These are phyloP conservation scores for Tetragonisca angustula DNA, from an alignment of 2,888 invertebrate species.

Conservation along the genomic window DNA sequence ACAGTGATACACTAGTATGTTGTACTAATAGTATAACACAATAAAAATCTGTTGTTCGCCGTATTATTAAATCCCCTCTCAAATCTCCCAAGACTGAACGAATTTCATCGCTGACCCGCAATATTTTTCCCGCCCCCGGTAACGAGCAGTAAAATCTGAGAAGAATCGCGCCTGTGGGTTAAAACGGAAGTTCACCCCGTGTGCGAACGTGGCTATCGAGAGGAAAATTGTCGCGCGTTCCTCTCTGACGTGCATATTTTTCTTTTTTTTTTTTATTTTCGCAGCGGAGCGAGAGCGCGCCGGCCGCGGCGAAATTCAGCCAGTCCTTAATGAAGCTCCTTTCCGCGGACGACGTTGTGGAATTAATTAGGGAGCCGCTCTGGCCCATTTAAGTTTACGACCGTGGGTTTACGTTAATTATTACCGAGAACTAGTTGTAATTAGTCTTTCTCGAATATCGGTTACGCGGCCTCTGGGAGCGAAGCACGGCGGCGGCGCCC, in stretches of 20 bases:
- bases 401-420: slow-evolving; percentile 74
- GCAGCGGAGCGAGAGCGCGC: neutral
- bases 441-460: slow-evolving; percentile 73
- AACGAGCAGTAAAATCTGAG: too few species aligned
- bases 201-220: neutral
- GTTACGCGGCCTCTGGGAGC: slow-evolving; percentile 49
- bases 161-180: too few species aligned
- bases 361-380: slow-evolving; percentile 75
- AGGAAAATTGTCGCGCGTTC: neutral
- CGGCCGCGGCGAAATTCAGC: slow-evolving; percentile 66
- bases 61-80: too few species aligned
- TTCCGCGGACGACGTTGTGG: slow-evolving; percentile 71
- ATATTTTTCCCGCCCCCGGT: too few species aligned
- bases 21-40: too few species aligned
- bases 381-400: slow-evolving; percentile 75
- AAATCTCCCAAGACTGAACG: too few species aligned
- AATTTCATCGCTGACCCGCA: too few species aligned
- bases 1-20: too few species aligned
- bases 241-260: neutral
- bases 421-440: slow-evolving; percentile 74
- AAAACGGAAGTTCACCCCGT: too few species aligned
- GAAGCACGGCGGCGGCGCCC: neutral
- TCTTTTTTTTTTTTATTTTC: neutral
- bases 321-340: slow-evolving; percentile 74
- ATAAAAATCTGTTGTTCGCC: too few species aligned